Evolutionary conservation across 2,797 vertebrate genomes (phyloP).

Genomic region (Hoplostethus atlanticus): DNA sequence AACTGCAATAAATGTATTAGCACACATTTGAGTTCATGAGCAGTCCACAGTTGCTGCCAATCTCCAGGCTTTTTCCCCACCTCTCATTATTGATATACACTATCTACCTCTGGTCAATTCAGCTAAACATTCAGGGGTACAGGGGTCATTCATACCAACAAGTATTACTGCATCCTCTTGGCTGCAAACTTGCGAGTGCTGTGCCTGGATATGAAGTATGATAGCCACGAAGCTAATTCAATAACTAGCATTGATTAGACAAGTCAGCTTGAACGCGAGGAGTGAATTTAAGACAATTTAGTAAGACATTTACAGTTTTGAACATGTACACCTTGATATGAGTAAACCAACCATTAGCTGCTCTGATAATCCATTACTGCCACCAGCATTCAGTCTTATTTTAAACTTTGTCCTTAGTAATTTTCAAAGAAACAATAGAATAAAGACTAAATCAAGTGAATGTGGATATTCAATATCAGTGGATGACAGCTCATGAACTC

Average conservation of each 20-base stretch:
- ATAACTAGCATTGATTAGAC: constrained; percentile 2
- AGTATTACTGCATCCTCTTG: background rate
- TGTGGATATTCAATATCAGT: background rate
- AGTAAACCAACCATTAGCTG: background rate
- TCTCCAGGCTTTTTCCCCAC: background rate
- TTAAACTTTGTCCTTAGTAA: background rate
- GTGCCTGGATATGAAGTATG: background rate
- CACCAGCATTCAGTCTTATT: background rate
- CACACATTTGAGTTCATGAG: no score
- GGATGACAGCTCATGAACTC: background rate
- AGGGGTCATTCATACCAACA: background rate
- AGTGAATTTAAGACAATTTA: no score
- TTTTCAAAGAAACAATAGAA: no score
- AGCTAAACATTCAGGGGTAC: background rate
- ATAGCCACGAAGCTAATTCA: background rate
- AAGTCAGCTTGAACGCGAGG: background rate
- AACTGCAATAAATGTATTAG: no score
- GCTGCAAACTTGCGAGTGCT: background rate
- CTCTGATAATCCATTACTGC: background rate
- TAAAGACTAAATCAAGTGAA: no score
- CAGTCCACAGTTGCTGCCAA: background rate
- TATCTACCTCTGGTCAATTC: background rate
- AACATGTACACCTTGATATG: background rate
- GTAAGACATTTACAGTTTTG: no score
- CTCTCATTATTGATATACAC: background rate